These are phyloP conservation scores for Vandiemenella viatica DNA, from an alignment of 2,888 invertebrate species.

Conservation along the genomic window DNA sequence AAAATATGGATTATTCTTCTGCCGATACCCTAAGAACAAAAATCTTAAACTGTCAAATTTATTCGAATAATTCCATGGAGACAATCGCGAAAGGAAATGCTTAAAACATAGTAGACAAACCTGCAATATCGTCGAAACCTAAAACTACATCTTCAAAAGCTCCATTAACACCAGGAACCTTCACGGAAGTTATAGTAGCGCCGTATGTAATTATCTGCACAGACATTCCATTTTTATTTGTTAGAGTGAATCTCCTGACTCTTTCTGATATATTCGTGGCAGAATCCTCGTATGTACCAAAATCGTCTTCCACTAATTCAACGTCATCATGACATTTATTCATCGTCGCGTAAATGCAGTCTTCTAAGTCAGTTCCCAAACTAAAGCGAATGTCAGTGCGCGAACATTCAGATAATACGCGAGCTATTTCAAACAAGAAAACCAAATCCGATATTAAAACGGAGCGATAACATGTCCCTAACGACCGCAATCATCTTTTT, in stretches of 20 bases:
- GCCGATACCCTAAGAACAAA: constrained; percentile 43
- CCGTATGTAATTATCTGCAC: constrained; percentile 66
- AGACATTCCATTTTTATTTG: constrained; percentile 45
- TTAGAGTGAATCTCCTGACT: constrained; percentile 48
- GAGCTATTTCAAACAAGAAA: no score
- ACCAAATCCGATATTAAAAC: no score
- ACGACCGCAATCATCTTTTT: no score
- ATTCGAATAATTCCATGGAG: no score
- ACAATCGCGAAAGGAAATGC: no score
- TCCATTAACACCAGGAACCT: constrained; percentile 58
- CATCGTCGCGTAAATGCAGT: no score
- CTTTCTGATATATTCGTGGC: constrained; percentile 27
- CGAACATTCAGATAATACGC: no score
- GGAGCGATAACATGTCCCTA: no score
- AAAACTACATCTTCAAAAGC: constrained; percentile 58
- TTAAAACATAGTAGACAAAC: no score
- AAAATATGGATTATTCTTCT: constrained; percentile 60
- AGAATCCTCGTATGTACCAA: constrained; percentile 2
- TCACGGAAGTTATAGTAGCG: constrained; percentile 62
- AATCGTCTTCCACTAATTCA: constrained; percentile 8
- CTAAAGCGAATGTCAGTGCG: no score
- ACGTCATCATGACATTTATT: not conserved
- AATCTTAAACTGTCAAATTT: not conserved
- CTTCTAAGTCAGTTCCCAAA: no score
- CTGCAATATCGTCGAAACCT: constrained; percentile 67